Percentiles rank a stretch among this genome's conserved stretches.
Conservation (phyloP, 1,140 invertebrate genomes). For the Globodera ellingtonae region DNA sequence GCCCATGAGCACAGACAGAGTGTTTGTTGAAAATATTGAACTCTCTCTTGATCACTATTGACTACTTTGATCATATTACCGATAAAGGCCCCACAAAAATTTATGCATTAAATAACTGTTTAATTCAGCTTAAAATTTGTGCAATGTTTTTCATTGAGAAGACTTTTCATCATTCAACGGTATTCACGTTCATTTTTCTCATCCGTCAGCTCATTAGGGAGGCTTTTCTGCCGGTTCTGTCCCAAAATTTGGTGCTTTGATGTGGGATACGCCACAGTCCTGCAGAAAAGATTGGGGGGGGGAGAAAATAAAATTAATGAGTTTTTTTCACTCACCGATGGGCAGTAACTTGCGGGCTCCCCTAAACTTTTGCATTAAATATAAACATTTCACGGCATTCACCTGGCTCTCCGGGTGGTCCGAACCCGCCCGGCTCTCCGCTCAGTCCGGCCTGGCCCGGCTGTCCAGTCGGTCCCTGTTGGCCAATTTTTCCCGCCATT, state of each 20-base stretch:
- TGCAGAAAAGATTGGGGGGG: neutral
- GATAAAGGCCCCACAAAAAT: too few relatives aligned
- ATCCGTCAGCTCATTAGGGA: too few relatives aligned
- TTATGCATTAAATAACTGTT: too few relatives aligned
- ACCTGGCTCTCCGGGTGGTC: constrained; percentile 29
- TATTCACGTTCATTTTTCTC: neutral
- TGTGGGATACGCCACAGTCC: constrained; percentile 30
- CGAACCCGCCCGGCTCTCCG: constrained; percentile 20
- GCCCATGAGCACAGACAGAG: neutral
- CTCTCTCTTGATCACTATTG: too few relatives aligned
- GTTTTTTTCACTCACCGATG: constrained; percentile 3
- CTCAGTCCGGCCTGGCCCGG: constrained; percentile 31
- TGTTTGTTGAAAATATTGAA: too few relatives aligned
- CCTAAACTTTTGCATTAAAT: neutral
- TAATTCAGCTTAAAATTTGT: too few relatives aligned
- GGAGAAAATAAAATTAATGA: neutral
- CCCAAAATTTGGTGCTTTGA: constrained; percentile 22
- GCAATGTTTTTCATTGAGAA: too few relatives aligned
- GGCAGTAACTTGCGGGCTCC: constrained; percentile 27
- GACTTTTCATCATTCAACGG: too few relatives aligned
- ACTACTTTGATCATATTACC: too few relatives aligned
- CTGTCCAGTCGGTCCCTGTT: constrained; percentile 47
- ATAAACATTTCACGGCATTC: neutral
- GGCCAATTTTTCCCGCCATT: constrained; percentile 17
- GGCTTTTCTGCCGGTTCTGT: neutral